Percentiles rank a stretch among this genome's conserved stretches.
Conservation (phyloP, 2,113 vertebrate species). For the Formicarius rufipectus region DNA sequence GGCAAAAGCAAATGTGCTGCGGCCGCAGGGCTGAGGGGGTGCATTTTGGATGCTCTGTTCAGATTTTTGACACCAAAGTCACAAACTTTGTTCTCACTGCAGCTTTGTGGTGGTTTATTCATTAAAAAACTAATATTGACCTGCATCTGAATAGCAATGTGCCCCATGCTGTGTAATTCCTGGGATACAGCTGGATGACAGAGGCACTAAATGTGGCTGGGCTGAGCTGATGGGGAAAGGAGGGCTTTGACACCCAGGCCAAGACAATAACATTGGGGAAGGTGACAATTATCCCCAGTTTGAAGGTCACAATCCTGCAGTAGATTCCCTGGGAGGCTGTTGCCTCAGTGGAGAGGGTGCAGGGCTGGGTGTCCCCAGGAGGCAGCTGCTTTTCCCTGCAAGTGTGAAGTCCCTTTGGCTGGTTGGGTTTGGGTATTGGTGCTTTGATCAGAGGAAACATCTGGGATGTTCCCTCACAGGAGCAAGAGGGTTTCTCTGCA, state of each 20-base stretch:
- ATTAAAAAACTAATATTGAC: neutral
- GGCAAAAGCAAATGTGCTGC: neutral
- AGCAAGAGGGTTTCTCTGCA: neutral
- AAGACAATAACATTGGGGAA: neutral
- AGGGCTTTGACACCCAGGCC: neutral
- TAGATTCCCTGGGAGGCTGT: neutral
- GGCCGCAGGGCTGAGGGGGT: neutral
- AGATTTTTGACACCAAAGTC: neutral
- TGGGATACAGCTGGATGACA: accelerated
- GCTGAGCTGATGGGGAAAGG: neutral
- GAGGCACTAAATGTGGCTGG: neutral
- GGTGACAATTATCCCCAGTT: neutral
- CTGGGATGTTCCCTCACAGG: neutral
- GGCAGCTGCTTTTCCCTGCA: neutral
- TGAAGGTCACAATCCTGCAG: neutral
- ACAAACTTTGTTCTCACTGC: neutral
- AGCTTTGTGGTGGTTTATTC: neutral
- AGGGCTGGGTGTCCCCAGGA: neutral
- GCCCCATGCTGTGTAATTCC: neutral
- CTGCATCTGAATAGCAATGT: neutral
- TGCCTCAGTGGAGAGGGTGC: neutral
- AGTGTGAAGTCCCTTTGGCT: neutral
- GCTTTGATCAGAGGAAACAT: neutral
- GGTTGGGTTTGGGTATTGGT: neutral
- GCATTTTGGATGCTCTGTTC: neutral